Evolutionary conservation across 2,113 vertebrate species (phyloP).

Genomic region (Bujurquina vittata): DNA sequence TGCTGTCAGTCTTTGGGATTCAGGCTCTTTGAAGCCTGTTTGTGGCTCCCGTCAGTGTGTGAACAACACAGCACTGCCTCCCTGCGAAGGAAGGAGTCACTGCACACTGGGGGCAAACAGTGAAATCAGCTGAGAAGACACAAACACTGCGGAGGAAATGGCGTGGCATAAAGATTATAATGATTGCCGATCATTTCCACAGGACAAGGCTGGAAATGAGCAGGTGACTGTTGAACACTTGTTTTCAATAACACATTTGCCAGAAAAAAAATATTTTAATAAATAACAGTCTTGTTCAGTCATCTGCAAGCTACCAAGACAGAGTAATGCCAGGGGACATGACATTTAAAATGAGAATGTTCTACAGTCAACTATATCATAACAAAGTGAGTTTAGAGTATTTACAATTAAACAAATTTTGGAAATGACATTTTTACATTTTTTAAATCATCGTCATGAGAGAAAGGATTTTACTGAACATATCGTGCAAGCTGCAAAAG

Average conservation of each 20-base stretch:
- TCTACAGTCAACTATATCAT: neutral
- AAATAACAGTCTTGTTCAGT: neutral
- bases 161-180: neutral
- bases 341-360: neutral
- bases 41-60: conserved; percentile 21
- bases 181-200: neutral
- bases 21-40: conserved; percentile 18
- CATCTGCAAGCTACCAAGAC: neutral
- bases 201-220: neutral
- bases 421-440: neutral
- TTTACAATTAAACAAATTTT: neutral
- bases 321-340: neutral
- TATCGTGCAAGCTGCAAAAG: neutral
- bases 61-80: conserved; percentile 78
- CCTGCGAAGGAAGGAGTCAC: conserved; percentile 70
- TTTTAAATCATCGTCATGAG: neutral
- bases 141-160: neutral
- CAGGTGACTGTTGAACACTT: neutral
- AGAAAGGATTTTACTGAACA: neutral
- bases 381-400: rapidly evolving
- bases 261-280: neutral
- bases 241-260: neutral
- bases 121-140: neutral
- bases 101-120: conserved; percentile 52
- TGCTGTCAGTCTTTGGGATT: conserved; percentile 32